These are phyloP conservation scores for Hippocampus comes DNA, from an alignment of 2,113 vertebrate species.

Conservation along the genomic window DNA sequence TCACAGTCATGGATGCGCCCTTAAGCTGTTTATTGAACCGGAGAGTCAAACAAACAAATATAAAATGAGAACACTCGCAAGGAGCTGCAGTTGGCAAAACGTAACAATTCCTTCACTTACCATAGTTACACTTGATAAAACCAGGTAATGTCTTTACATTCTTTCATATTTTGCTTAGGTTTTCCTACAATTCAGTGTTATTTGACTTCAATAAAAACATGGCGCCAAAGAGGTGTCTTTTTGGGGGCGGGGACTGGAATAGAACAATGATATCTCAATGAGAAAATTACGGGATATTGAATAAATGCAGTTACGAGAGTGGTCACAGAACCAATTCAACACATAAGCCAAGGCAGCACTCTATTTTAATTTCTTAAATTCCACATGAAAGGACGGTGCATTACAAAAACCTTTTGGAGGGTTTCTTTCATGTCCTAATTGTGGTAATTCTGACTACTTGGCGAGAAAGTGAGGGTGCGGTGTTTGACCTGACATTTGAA, in stretches of 20 bases:
- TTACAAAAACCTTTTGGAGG: background rate
- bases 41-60: no score
- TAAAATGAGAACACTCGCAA: no score
- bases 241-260: background rate
- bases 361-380: background rate
- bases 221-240: background rate
- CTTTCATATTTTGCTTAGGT: background rate
- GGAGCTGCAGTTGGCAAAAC: no score
- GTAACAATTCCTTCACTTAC: no score
- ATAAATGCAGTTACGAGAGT: background rate
- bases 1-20: no score
- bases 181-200: background rate
- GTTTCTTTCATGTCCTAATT: background rate
- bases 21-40: no score
- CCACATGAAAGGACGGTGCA: background rate
- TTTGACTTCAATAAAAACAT: background rate
- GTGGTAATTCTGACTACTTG: background rate
- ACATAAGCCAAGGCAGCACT: background rate
- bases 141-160: background rate
- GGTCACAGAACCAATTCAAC: background rate
- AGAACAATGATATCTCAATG: background rate
- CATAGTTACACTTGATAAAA: no score
- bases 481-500: background rate
- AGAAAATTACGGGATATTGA: background rate
- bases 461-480: background rate